Evolutionary conservation across 2,113 vertebrate species (phyloP).

Genomic region (Lasiurus borealis): DNA sequence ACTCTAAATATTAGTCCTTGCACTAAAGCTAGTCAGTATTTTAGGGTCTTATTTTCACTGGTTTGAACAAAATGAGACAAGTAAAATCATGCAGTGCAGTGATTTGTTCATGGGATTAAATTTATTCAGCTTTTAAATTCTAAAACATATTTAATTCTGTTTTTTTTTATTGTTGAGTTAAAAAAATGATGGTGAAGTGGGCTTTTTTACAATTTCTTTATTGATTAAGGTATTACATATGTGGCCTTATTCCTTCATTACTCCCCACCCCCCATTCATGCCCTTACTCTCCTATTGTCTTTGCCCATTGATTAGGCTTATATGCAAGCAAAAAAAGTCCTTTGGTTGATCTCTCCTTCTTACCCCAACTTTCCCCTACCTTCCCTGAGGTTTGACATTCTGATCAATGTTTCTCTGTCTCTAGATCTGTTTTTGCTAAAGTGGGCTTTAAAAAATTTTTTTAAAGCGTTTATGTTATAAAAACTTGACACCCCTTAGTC

Average conservation of each 20-base stretch:
- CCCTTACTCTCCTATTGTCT: too few relatives aligned
- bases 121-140: conserved; percentile 20
- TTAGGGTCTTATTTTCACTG: neutral
- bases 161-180: neutral
- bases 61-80: conserved; percentile 50
- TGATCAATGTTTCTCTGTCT: too few relatives aligned
- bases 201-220: neutral
- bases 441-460: neutral
- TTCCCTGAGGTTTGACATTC: too few relatives aligned
- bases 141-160: neutral
- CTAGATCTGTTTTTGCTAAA: neutral
- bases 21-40: neutral
- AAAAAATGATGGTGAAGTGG: neutral
- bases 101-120: neutral
- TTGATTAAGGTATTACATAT: too few relatives aligned
- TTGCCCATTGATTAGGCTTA: too few relatives aligned
- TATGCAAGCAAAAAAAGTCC: too few relatives aligned
- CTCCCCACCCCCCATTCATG: too few relatives aligned
- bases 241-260: too few relatives aligned
- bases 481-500: neutral
- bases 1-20: neutral
- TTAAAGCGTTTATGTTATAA: neutral
- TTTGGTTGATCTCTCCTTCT: too few relatives aligned
- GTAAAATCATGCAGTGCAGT: neutral
- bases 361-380: too few relatives aligned